Evolutionary conservation across 2,797 vertebrate species (phyloP).

Genomic region (Coregonus sp.): DNA sequence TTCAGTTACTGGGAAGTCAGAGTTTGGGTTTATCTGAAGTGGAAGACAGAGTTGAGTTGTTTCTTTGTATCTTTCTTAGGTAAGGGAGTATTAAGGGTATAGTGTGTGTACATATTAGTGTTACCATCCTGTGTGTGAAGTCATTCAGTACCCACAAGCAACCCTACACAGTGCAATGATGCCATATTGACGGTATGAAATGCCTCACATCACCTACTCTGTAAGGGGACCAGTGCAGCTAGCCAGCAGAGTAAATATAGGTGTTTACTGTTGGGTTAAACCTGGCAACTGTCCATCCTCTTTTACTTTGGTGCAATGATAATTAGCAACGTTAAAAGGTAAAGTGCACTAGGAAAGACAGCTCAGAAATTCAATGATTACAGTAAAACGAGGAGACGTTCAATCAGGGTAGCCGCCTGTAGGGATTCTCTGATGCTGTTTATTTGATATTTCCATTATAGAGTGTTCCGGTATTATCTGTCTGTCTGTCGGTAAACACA

Average conservation of each 20-base stretch:
- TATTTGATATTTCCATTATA: not conserved
- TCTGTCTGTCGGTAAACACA: not conserved
- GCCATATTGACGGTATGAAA: not conserved
- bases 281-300: not conserved
- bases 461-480: not conserved
- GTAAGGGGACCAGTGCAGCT: not conserved
- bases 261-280: not conserved
- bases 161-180: not conserved
- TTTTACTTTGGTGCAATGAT: not conserved
- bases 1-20: conserved; percentile 18
- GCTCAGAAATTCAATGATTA: not conserved
- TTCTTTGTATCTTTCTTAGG: not conserved
- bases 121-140: not conserved
- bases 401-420: not conserved
- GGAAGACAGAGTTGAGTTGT: not conserved
- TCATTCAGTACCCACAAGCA: not conserved
- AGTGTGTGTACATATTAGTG: not conserved
- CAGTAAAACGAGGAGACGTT: not conserved
- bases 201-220: too few species aligned
- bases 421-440: not conserved
- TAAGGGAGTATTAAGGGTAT: not conserved
- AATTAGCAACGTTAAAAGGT: not conserved
- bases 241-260: not conserved
- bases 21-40: not conserved
- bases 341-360: not conserved